phyloP scores from a whole-genome alignment of 2,797 vertebrate genomes.

The Crocodylus rhombifer region DNA sequence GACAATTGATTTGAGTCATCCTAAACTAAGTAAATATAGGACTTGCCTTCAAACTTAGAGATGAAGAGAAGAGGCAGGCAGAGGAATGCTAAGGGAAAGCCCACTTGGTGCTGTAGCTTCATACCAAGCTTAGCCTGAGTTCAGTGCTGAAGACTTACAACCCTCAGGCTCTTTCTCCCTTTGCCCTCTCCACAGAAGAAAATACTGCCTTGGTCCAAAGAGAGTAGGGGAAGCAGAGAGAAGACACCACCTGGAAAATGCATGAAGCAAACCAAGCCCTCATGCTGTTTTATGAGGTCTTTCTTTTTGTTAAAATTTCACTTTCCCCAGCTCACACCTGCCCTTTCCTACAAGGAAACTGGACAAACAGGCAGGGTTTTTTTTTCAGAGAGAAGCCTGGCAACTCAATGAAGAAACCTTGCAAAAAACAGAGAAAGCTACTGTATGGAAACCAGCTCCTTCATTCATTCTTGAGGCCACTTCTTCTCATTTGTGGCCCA shows the following conservation, averaged over 20 bases:
- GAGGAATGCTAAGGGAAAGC: conserved; percentile 36
- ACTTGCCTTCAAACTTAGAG: neutral
- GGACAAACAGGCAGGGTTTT: neutral
- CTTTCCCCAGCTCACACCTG: neutral
- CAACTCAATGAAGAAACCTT: neutral
- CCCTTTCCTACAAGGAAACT: neutral
- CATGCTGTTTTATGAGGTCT: neutral
- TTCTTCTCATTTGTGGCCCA: conserved; percentile 17
- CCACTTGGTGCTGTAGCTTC: neutral
- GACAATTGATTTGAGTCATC: neutral
- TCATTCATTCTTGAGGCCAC: neutral
- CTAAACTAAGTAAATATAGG: conserved; percentile 22
- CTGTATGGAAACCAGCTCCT: neutral
- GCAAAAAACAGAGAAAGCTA: neutral
- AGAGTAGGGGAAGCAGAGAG: neutral
- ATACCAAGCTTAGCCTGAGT: conserved; percentile 24
- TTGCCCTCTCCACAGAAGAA: neutral
- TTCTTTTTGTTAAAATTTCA: neutral
- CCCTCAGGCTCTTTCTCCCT: neutral
- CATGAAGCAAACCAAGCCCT: neutral
- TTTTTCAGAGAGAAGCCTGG: neutral
- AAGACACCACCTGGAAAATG: neutral
- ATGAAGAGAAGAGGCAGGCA: conserved; percentile 10
- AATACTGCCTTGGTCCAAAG: neutral
- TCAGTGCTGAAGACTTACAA: neutral